Conservation (phyloP, 2,888 invertebrate species). For the Drosophila maculinotata region DNA sequence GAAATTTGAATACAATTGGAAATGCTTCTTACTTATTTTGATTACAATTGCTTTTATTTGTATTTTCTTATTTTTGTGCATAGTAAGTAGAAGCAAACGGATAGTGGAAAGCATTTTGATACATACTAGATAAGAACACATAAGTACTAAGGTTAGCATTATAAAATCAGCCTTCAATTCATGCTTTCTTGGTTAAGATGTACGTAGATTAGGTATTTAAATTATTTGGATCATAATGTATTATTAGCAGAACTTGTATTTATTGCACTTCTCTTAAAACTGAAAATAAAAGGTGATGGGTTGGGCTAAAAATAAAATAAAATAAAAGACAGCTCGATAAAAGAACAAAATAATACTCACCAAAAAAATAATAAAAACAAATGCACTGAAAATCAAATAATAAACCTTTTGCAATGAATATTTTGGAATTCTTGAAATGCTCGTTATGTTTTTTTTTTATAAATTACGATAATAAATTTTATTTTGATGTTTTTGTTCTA, state of each 20-base stretch:
- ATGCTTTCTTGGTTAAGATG: slow-evolving; percentile 41
- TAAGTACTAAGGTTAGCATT: slow-evolving; percentile 51
- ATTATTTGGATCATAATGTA: slow-evolving; percentile 9
- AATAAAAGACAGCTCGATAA: not conserved
- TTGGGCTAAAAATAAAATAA: slow-evolving; percentile 1
- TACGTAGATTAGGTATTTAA: slow-evolving; percentile 43
- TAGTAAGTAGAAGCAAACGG: slow-evolving; percentile 21
- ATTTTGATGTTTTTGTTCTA: slow-evolving; percentile 65
- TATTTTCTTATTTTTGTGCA: slow-evolving; percentile 46
- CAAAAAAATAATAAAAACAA: slow-evolving; percentile 14
- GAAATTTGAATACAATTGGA: slow-evolving; percentile 13
- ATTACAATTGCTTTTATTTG: slow-evolving; percentile 40
- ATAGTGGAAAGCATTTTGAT: slow-evolving; percentile 26
- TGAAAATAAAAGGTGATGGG: not conserved
- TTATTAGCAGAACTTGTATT: slow-evolving; percentile 2
- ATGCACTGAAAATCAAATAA: slow-evolving; percentile 16
- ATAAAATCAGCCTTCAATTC: slow-evolving; percentile 68
- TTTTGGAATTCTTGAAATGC: slow-evolving; percentile 12
- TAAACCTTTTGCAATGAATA: slow-evolving; percentile 10
- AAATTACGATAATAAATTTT: slow-evolving; percentile 70
- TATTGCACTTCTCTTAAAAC: slow-evolving; percentile 31
- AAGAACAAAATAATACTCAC: slow-evolving; percentile 32
- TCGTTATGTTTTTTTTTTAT: slow-evolving; percentile 44
- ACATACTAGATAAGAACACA: slow-evolving; percentile 30
- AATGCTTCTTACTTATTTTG: slow-evolving; percentile 26